Conservation (phyloP, 2,888 invertebrate species). For the Allolobophora icterica region DNA sequence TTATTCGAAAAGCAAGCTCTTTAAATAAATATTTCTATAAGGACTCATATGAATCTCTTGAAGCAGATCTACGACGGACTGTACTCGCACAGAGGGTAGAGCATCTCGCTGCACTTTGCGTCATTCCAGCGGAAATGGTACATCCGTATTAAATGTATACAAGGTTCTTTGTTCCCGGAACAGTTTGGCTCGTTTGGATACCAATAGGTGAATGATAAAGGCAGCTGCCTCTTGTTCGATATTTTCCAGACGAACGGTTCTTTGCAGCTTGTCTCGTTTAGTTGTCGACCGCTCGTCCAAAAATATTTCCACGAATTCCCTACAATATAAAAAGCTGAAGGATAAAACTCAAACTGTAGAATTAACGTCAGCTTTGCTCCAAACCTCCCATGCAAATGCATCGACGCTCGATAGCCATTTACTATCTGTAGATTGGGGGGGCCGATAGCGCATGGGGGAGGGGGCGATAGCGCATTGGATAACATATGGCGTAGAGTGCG, state of each 20-base stretch:
- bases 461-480: no score
- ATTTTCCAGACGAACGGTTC: neutral
- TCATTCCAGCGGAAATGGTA: neutral
- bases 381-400: no score
- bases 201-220: neutral
- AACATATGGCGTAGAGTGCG: no score
- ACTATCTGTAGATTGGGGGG: no score
- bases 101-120: neutral
- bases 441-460: no score
- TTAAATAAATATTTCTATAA: neutral
- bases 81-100: neutral
- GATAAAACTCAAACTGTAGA: neutral
- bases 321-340: neutral
- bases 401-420: no score
- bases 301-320: neutral
- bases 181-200: neutral
- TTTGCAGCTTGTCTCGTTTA: neutral
- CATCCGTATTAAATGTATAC: neutral
- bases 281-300: neutral
- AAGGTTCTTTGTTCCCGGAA: neutral
- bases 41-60: neutral
- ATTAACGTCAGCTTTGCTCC: neutral
- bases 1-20: no score
- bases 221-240: neutral
- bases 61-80: constrained; percentile 9